Base-by-base conservation (phyloP, 2,113 vertebrate species). In the Mirounga angustirostris region DNA sequence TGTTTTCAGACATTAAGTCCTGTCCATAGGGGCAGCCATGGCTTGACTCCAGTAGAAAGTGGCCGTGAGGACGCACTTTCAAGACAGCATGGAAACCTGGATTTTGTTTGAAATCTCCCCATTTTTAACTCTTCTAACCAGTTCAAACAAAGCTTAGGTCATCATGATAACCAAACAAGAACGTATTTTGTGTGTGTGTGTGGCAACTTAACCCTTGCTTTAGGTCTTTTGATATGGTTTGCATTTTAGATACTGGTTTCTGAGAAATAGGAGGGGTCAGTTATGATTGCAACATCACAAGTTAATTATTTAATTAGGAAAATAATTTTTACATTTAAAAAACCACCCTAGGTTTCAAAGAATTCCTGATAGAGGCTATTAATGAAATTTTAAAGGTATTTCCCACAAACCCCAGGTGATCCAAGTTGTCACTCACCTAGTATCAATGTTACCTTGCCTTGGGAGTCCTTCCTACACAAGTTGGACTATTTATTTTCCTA, bases 291-390 rank as follows among this genome's bases (percentile, higher is more conserved):
- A 59, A 40, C 14, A 76, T n/a, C 1, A 33, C 76, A 65, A n/a
- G 19, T 59, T 93, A 36, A 82, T 52, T 65, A 83, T 56, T 26
- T 59, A 95, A 82, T 58, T 59, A 54, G 36, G 13, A 93, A 94
- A 90, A 87, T 54, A 50, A 18, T 56, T 76, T 84, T 91, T 40
- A 93, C 5, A 65, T 73, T 26, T 43, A 82, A 94, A 69, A 76
- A 54, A 40, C 28, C 24, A 1, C 10, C 40, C 50, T 81, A 6
- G 24, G 65, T 89, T 78, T 92, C 30, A 40, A 86, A 52, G 0
- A 22, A 30, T 63, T 59, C 5, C 74, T 90, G 33, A 65, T 50
- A 21, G 36, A 79, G 19, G 33, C 26, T 61, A 58, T 50, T 43
- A 28, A 26, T 76, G n/a, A 88, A 81, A 54, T 78, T 52, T 54